Base-by-base conservation (phyloP, 2,797 vertebrate species). In the Chloroceryle inda region DNA sequence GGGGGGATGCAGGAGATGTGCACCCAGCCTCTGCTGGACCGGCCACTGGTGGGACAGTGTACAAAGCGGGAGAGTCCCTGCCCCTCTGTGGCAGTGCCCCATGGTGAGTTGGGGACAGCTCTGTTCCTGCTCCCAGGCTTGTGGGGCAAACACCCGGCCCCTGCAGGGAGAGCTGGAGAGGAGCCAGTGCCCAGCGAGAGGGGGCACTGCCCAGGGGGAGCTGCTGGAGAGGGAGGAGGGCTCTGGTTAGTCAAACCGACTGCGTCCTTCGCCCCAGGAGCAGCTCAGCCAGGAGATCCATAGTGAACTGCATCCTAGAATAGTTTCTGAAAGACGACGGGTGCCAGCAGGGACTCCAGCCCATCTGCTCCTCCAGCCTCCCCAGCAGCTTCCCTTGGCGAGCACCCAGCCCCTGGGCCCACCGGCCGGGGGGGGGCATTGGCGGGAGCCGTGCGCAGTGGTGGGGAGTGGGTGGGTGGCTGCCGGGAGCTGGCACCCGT, bases 21-120 rank as follows among this genome's bases (percentile, higher is more conserved):
- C 15, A 0, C 38, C 66, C 6, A 4, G 21, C 24, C 16, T 24
- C n/a, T 3, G 9, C 33, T 27, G 2, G 22, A 1, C 45, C 1
- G 0, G 26, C 72, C 2, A 4, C 5, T 0, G 1, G 11, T 15
- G 13, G 27, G 33, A 14, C 14, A 45, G 55, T 33, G 21, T 0
- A 1, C 35, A 5, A 3, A 7, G 50, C 10, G 67, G 47, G 18
- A 15, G 66, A 21, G 26, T 27, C 52, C 29, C 63, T 64, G 10
- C 56, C 33, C 20, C 16, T 27, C 13, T 76, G 33, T 4, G 1
- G 38, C 42, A 18, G 11, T 29, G 15, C 40, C 62, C 38, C 5
- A 29, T 3, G 2, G 23, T 33, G 4, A 24, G 17, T 15, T 2
- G 2, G 33, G 38, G 11, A 5, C 1, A 1, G 73, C 23, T 42